These are phyloP conservation scores for Myathropa florea DNA, from an alignment of 2,888 invertebrate genomes.

Conservation along the genomic window DNA sequence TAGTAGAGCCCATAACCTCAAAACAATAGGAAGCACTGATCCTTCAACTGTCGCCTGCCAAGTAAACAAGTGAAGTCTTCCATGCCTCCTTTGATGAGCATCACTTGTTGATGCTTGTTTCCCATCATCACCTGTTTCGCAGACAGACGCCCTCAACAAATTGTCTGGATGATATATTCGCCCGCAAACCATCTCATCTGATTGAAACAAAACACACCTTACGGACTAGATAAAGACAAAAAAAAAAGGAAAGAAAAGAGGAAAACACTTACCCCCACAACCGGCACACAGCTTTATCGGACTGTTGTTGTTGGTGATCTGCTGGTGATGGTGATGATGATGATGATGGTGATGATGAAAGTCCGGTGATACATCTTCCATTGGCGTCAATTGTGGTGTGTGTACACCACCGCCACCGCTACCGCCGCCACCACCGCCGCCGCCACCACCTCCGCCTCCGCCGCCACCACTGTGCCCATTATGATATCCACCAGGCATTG, in stretches of 20 bases:
- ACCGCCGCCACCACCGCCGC: conserved; percentile 69
- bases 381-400: conserved; percentile 77
- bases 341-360: conserved; percentile 75
- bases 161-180: not conserved
- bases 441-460: conserved; percentile 75
- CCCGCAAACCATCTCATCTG: not conserved
- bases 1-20: too few relatives aligned
- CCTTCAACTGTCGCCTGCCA: not conserved
- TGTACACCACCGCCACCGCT: conserved; percentile 70
- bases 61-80: not conserved
- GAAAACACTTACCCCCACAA: conserved; percentile 86
- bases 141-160: not conserved
- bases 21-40: too few relatives aligned
- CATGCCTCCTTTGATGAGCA: not conserved
- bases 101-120: not conserved
- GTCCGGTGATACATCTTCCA: conserved; percentile 79
- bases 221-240: not conserved
- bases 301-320: conserved; percentile 78
- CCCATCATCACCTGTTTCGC: not conserved
- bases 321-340: conserved; percentile 75
- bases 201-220: not conserved
- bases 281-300: conserved; percentile 92
- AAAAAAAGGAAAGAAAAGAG: not conserved
- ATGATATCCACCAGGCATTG: conserved; percentile 81
- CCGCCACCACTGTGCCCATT: conserved; percentile 79